phyloP scores from a whole-genome alignment of 2,113 vertebrate species.

The Lanius ludovicianus region DNA sequence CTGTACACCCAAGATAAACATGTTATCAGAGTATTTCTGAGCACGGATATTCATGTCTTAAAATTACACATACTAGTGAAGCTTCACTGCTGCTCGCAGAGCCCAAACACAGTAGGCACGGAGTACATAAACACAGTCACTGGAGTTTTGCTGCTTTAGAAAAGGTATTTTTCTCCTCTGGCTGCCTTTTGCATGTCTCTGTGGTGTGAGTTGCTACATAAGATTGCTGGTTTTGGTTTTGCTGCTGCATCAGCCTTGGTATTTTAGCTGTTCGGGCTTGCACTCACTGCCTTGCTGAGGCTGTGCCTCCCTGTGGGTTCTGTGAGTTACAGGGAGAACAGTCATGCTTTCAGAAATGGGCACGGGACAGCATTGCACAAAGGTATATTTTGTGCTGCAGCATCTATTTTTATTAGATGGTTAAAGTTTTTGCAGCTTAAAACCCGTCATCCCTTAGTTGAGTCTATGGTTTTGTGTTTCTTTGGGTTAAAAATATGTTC shows the following conservation, averaged over 20 bases:
- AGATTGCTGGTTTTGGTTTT: not conserved
- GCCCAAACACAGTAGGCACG: not conserved
- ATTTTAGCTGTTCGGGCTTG: not conserved
- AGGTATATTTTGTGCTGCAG: not conserved
- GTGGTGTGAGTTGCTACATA: not conserved
- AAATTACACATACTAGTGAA: not conserved
- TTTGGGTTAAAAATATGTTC: not conserved
- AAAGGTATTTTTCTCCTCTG: not conserved
- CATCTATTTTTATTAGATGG: not conserved
- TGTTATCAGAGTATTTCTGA: not conserved
- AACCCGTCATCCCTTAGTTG: not conserved
- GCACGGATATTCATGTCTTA: not conserved
- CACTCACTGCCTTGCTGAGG: not conserved
- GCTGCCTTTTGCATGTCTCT: not conserved
- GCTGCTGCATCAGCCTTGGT: conserved; percentile 8
- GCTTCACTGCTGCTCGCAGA: not conserved
- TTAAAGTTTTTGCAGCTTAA: conserved; percentile 15
- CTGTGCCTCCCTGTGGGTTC: not conserved
- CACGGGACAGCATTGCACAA: not conserved
- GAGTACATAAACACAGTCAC: not conserved
- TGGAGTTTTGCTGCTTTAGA: not conserved
- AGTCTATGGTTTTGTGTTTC: not conserved
- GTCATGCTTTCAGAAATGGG: not conserved
- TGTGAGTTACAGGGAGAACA: not conserved
- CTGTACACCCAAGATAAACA: not conserved